Base-by-base conservation (phyloP, 2,797 vertebrate genomes). In the Mus spretus region DNA sequence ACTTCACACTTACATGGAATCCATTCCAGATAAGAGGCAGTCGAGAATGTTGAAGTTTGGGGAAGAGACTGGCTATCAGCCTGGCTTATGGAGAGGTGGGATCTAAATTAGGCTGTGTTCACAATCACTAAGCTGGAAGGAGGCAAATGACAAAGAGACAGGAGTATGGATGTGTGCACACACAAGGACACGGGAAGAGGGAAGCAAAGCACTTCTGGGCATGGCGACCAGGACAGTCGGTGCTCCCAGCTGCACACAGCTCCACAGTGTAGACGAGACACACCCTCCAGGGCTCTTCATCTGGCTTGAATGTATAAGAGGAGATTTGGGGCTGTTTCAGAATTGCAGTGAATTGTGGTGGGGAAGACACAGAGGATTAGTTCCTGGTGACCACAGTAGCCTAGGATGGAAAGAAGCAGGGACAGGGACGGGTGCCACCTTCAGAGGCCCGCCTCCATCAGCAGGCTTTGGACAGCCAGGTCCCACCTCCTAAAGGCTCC, bases 1-100 rank as follows among this genome's bases (percentile, higher is more conserved):
- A 0, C 79, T 28, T 17, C 24, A 10, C 1, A 40, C 28, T 12
- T 2, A 1, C 1, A 1, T 0, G 31, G 34, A 53, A n/a, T 1
- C 14, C 1, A 8, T 67, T 47, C 34, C 28, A 28, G 37, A 55
- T 63, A 75, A 26, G 24, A 59, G 53, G 9, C n/a, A 34, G 20
- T 40, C 20, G 2, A 67, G 40, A 83, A 75, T 37, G 65, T 63
- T 59, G 19, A 81, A 44, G 82, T 72, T 72, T 59, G 37, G n/a
- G 91, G 50, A 81, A 63, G 53, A 61, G 24, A 78, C 1, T 24
- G 44, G 4, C 20, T 47, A 13, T 8, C 17, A 34, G 24, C 47
- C 57, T 34, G 24, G 34, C 74, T 93, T 40, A 55, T 13, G 0
- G 9, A 28, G 72, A 95, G 22, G 11, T 7, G 7, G 2, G 10